These are phyloP conservation scores for Rutilus rutilus DNA, from an alignment of 2,113 vertebrate genomes.

Conservation along the genomic window DNA sequence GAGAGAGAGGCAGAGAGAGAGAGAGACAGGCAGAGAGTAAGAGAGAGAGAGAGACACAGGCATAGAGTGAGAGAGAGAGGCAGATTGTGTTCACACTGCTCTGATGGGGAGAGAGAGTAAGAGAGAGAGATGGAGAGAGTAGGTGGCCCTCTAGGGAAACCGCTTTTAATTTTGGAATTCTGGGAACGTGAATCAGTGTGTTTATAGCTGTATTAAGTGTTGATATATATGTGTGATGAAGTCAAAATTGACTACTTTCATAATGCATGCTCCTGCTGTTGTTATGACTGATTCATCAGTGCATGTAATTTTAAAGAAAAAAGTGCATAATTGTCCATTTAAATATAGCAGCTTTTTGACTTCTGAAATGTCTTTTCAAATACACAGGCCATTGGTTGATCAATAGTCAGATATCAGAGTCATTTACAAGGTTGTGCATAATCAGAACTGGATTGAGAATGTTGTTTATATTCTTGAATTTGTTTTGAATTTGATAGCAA, in stretches of 20 bases:
- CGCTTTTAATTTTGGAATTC: conserved; percentile 47
- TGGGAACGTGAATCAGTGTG: conserved; percentile 7
- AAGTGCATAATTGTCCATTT: not conserved
- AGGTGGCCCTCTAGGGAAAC: conserved; percentile 11
- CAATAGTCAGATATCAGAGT: not conserved
- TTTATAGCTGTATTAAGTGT: not conserved
- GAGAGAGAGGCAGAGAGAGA: not conserved
- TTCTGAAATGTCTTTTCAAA: not conserved
- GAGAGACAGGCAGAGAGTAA: not conserved
- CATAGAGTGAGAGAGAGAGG: too few species aligned
- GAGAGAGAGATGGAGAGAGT: not conserved
- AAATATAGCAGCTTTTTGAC: not conserved
- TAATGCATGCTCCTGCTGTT: too few species aligned
- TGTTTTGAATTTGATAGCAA: not conserved
- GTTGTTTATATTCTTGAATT: not conserved
- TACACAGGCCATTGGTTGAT: not conserved
- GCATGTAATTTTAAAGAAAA: too few species aligned
- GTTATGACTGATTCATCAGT: too few species aligned
- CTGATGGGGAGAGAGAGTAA: too few species aligned
- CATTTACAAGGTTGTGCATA: not conserved
- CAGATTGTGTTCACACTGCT: too few species aligned
- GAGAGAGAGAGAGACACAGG: not conserved
- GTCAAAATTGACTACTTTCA: too few species aligned
- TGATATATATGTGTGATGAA: not conserved
- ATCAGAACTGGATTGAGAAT: not conserved